phyloP scores from a whole-genome alignment of 64 coral and sea anemone genomes.

The Montipora efflorescens region DNA sequence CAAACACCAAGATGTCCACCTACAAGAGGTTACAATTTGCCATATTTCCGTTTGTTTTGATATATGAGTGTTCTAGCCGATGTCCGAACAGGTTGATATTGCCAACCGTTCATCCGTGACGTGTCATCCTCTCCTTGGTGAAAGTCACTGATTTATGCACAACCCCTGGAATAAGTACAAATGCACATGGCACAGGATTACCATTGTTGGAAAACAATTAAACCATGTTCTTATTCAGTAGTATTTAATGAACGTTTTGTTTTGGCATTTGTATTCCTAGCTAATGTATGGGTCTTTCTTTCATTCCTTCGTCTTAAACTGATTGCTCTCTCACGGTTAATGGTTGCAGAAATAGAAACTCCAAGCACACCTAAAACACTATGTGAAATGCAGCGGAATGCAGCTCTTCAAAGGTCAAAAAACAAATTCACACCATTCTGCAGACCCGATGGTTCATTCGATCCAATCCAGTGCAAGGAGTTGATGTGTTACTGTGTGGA shows the following conservation, averaged over 20 bases:
- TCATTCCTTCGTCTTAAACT: too few relatives aligned
- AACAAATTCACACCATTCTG: slow-evolving; percentile 71
- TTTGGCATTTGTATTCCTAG: too few relatives aligned
- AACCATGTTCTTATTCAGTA: too few relatives aligned
- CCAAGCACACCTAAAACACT: slow-evolving; percentile 42
- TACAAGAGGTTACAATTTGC: not conserved
- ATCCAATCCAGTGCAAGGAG: slow-evolving; percentile 81
- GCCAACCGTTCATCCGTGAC: too few relatives aligned
- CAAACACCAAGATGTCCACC: slow-evolving; percentile 23
- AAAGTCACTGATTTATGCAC: too few relatives aligned
- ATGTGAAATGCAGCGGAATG: slow-evolving; percentile 63
- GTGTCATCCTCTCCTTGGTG: too few relatives aligned
- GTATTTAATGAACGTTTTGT: too few relatives aligned
- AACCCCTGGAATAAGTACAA: too few relatives aligned
- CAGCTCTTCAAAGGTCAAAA: slow-evolving; percentile 38
- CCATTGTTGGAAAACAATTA: too few relatives aligned
- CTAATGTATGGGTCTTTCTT: too few relatives aligned
- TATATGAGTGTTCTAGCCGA: not conserved
- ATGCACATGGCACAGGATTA: too few relatives aligned
- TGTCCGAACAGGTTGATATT: too few relatives aligned
- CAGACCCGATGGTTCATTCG: slow-evolving; percentile 70
- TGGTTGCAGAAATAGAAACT: not conserved
- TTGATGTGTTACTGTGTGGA: slow-evolving; percentile 86
- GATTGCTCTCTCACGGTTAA: not conserved
- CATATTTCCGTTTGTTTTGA: not conserved